Evolutionary conservation across 2,113 vertebrate genomes (phyloP), one percentile per base, ranked within the genome.

Genomic region (Probosciger aterrimus): DNA sequence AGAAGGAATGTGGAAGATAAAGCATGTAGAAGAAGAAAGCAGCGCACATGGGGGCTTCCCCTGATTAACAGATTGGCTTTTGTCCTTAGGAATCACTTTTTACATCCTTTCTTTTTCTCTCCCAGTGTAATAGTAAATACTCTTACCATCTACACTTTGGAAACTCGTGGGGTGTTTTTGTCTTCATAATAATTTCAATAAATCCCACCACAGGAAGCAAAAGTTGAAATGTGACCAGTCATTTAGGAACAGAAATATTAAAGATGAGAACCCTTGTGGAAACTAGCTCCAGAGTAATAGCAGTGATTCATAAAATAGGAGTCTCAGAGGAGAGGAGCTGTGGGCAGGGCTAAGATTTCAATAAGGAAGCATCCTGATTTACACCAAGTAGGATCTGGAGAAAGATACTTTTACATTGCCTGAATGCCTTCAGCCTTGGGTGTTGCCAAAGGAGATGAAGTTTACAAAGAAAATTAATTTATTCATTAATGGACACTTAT

Each of bases 41-140:
- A 4, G 7, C 16, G 17, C 0, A 0, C 18, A 14, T 37, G 37
- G 28, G 86, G 84, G 6, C 16, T 85, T 67, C 2, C 7, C 1
- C 16, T 47, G 20, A 57, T 60, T 69, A 87, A 60, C 5, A 64
- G 6, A 24, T 55, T 37, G 9, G 0, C 4, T 91, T 84, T 71
- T 55, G 24, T 46, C 25, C 14, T 73, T 84, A 8, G 85, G 59
- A 82, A 62, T 57, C 11, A 50, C 30, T 67, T 86, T 71, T 82
- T 68, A 13, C 27, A 35, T 70, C 25, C 4, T 15, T 79, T 85
- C 62, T 55, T 43, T 63, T 87, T 79, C 24, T 91, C 27, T 65
- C 19, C 23, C 33, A 28, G 8, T 1, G 0, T 67, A 88, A 44
- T 23, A 76, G 44, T 81, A 78, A 83, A 91, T 39, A 49, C 22